Base-by-base conservation (phyloP, 2,113 vertebrate genomes). In the Antechinus stuartii region DNA sequence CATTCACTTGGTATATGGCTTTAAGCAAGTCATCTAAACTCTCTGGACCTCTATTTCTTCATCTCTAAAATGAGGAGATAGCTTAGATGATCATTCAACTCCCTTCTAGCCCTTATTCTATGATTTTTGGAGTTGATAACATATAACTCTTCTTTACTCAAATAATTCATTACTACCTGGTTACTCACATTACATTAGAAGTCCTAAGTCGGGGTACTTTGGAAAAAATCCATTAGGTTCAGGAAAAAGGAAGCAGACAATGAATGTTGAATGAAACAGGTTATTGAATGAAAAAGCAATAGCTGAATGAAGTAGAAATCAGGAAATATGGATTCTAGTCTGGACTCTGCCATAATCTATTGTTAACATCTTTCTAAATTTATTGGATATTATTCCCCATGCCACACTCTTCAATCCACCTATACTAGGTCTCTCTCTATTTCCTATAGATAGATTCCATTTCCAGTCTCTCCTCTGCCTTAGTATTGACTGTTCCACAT, bases 201-300 rank as follows among this genome's bases (percentile, higher is more conserved):
- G 90, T 90, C 24, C 19, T 93, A 42, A 4, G 57, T 94, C 35
- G 89, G 27, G 90, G 23, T 10, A 94, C 16, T 30, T 27, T 93
- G 93, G 42, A 94, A 61, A 25, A 42, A 57, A 54, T 23, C 90
- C 54, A 94, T 91, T 90, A 96, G 92, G 9, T 53, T 95, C 90
- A 93, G 53, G 84, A 76, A 93, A 95, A 25, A 24, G 90, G 68
- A 19, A 84, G 22, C 2, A 23, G 19, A 42, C 19, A 54, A 9
- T 94, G 53, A 47, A 24, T 57, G 8, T 3, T 46, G 30, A 25
- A 14, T 53, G 11, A 10, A 30, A 50, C 0, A 89, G 30, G 14
- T 91, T 54, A 49, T 90, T 94, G 89, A 95, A 54, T 89, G 61
- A 26, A 94, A 92, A 14, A 94, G 8, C 16, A 91, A 42, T 92